Percentiles rank a stretch among this genome's conserved stretches.
phyloP scores from a whole-genome alignment of 2,888 invertebrate genomes.

The Plagodis dolabraria region DNA sequence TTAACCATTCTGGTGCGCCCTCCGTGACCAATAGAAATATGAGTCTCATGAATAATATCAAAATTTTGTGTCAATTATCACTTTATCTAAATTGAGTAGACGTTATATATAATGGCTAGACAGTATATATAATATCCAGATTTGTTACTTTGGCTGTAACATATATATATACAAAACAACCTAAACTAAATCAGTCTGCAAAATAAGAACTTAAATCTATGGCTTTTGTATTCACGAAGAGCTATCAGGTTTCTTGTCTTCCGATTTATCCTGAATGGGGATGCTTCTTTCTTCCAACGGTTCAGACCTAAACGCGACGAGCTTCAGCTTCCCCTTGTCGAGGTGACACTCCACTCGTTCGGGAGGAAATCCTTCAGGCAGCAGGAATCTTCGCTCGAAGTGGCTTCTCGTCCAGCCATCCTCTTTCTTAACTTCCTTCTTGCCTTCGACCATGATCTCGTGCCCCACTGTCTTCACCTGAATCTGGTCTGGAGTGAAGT shows the following conservation, averaged over 20 bases:
- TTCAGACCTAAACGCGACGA: conserved; percentile 86
- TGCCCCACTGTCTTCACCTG: conserved; percentile 91
- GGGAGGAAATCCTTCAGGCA: conserved; percentile 91
- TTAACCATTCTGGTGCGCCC: no score
- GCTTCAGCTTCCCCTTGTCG: conserved; percentile 90
- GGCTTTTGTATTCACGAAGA: conserved; percentile 1
- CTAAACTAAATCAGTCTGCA: neutral
- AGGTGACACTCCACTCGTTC: conserved; percentile 89
- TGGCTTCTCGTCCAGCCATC: conserved; percentile 91
- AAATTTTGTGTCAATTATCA: no score
- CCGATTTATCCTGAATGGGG: conserved; percentile 64
- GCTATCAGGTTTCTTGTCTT: conserved; percentile 19
- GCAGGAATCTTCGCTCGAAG: conserved; percentile 89
- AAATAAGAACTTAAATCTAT: conserved; percentile 1
- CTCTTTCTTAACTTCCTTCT: conserved; percentile 90
- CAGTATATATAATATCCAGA: no score
- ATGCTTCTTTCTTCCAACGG: conserved; percentile 65
- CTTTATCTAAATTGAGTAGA: no score
- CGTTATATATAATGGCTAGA: no score
- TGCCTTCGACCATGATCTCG: conserved; percentile 90
- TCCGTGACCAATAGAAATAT: no score
- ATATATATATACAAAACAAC: neutral
- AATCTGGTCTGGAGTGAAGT: conserved; percentile 92
- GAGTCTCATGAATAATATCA: no score
- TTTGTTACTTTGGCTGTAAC: no score